These are phyloP conservation scores for Petaurus breviceps DNA, from an alignment of 2,113 vertebrate species.

Conservation along the genomic window DNA sequence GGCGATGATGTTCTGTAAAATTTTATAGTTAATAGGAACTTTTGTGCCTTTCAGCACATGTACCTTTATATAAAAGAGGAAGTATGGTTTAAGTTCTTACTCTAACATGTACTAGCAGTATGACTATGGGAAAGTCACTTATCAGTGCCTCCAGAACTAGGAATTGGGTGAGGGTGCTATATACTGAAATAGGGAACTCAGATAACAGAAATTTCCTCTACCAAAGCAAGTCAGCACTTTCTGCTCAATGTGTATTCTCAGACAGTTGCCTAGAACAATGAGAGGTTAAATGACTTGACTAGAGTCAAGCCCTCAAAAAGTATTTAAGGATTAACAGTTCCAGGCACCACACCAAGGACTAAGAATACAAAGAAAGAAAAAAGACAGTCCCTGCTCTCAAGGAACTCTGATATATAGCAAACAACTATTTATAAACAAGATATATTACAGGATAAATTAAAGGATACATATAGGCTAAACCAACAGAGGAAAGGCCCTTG, in stretches of 20 bases:
- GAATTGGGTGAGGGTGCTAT: background rate
- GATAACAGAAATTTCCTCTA: background rate
- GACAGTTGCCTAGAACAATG: background rate
- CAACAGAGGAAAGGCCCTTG: background rate
- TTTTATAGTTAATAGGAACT: constrained; percentile 44
- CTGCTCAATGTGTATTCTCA: background rate
- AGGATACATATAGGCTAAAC: background rate
- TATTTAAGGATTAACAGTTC: background rate
- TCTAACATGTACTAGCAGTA: background rate
- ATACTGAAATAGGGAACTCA: background rate
- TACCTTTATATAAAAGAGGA: background rate
- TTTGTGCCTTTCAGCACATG: background rate
- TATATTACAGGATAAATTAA: background rate
- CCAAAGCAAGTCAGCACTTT: background rate
- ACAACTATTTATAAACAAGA: background rate
- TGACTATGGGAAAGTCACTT: background rate
- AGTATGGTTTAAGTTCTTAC: background rate
- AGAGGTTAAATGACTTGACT: background rate
- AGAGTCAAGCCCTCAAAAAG: background rate
- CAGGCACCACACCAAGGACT: background rate
- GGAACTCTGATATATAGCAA: too few relatives aligned
- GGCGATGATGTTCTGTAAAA: background rate
- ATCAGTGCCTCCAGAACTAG: background rate
- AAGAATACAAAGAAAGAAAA: background rate
- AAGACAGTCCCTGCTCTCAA: background rate